phyloP scores from a whole-genome alignment of 1,140 invertebrate species.

The Trissolcus basalis region DNA sequence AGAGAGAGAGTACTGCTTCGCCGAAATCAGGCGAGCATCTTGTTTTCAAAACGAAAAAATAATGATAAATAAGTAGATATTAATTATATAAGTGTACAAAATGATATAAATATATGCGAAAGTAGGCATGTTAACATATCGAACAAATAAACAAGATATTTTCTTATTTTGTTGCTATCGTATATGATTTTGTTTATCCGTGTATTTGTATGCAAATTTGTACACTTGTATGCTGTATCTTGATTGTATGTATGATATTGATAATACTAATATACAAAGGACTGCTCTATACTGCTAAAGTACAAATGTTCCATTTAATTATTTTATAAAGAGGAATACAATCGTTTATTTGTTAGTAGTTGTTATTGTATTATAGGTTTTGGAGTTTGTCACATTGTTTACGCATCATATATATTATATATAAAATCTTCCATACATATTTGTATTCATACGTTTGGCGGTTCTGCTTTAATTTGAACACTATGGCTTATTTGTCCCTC shows the following conservation, averaged over 20 bases:
- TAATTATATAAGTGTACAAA: conserved; percentile 36
- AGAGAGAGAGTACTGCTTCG: conserved; percentile 53
- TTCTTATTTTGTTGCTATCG: conserved; percentile 48
- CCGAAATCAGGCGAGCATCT: conserved; percentile 64
- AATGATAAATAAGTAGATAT: conserved; percentile 44
- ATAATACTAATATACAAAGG: conserved; percentile 70
- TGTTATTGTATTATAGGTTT: conserved; percentile 60
- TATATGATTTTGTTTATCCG: conserved; percentile 22
- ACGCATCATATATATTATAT: conserved; percentile 48
- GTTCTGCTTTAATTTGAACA: conserved; percentile 24
- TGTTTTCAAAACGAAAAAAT: conserved; percentile 66
- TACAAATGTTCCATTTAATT: conserved; percentile 77
- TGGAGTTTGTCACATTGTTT: conserved; percentile 52
- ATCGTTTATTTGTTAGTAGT: conserved; percentile 60
- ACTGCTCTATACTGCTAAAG: conserved; percentile 77
- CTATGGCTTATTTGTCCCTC: background rate
- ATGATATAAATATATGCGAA: conserved; percentile 19
- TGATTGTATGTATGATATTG: conserved; percentile 62
- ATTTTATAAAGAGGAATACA: conserved; percentile 63
- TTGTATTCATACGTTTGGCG: conserved; percentile 51
- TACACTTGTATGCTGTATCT: conserved; percentile 57
- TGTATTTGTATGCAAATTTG: conserved; percentile 53
- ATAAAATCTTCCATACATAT: conserved; percentile 37
- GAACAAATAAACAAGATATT: conserved; percentile 33
- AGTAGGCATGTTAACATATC: conserved; percentile 35